Base-by-base conservation (phyloP, 2,888 invertebrate genomes). In the Epirrhoe tristata region DNA sequence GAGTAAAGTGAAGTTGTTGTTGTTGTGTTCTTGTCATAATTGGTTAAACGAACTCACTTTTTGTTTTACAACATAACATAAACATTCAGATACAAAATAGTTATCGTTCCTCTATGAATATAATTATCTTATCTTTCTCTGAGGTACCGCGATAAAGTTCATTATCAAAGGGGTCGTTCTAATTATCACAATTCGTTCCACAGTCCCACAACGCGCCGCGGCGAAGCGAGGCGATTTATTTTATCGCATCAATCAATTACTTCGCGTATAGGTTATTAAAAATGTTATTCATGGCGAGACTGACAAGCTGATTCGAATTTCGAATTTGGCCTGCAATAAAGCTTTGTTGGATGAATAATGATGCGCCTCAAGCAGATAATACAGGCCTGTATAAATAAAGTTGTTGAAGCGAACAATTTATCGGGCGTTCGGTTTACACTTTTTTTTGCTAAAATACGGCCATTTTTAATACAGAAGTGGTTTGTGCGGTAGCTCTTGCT, bases 181-280 rank as follows among this genome's bases (percentile, higher is more conserved):
- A 84, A 87, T 87, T 85, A 85, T 80, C 80, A 75, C 77, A 81
- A 86, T 88, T 86, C 81, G 87, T 82, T 85, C 81, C 83, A 72
- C 77, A 75, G 76, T 78, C 81, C 80, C 74, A 58, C 56, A 43
- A 24, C 39, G 39, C 39, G 39, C 12, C 66, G 58, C 50, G 51
- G 63, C 67, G 63, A 56, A 50, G 77, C 78, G 81, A 81, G 77
- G 74, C 83, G 82, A 86, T 89, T 87, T 84, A 88, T 87, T 88
- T 86, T 82, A 88, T 87, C 83, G 79, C 81, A 84, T 89, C 88
- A 89, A 89, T 90, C 89, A 89, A 90, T 91, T 90, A 87, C 81
- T 75, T 72, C 70, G 81, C 82, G 80, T 81, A 81, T 80, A 81
- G 81, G 81, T 85, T 85, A 86, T 87, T 87, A 83, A 88, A 87